These are phyloP conservation scores for Diachasma alloeum DNA, from an alignment of 1,140 invertebrate genomes.

Conservation along the genomic window DNA sequence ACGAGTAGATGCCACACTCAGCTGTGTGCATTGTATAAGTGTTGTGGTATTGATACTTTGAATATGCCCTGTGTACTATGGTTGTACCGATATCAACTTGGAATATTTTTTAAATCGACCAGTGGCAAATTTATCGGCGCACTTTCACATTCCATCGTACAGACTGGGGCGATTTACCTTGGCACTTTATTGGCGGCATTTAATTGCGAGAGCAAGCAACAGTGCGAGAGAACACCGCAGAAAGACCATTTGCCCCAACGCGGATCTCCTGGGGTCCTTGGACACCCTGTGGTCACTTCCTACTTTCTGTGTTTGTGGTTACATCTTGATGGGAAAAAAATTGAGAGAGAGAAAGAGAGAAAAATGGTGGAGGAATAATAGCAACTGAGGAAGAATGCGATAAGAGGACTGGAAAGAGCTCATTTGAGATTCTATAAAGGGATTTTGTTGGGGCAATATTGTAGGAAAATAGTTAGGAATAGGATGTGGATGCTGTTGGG, in stretches of 20 bases:
- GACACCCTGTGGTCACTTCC: conserved; percentile 13
- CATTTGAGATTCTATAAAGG: not conserved
- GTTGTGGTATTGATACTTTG: not conserved
- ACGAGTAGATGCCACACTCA: not conserved
- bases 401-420: not conserved
- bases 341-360: not conserved
- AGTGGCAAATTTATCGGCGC: conserved; percentile 23
- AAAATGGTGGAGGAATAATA: not conserved
- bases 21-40: not conserved
- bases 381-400: not conserved
- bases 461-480: not conserved
- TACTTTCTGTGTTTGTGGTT: not conserved
- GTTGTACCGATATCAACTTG: not conserved
- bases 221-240: conserved; percentile 4
- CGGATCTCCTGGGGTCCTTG: conserved; percentile 20
- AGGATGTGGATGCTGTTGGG: not conserved
- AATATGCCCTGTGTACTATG: not conserved
- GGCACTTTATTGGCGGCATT: conserved; percentile 29
- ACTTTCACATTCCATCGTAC: conserved; percentile 27
- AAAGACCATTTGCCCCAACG: conserved; percentile 1
- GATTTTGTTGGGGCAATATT: not conserved
- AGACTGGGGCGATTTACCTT: conserved; percentile 20
- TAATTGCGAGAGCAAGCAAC: conserved; percentile 21
- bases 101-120: conserved; percentile 8
- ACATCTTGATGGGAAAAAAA: too few relatives aligned